These are phyloP conservation scores for Hypena proboscidalis DNA, from an alignment of 2,888 invertebrate species.

Conservation along the genomic window DNA sequence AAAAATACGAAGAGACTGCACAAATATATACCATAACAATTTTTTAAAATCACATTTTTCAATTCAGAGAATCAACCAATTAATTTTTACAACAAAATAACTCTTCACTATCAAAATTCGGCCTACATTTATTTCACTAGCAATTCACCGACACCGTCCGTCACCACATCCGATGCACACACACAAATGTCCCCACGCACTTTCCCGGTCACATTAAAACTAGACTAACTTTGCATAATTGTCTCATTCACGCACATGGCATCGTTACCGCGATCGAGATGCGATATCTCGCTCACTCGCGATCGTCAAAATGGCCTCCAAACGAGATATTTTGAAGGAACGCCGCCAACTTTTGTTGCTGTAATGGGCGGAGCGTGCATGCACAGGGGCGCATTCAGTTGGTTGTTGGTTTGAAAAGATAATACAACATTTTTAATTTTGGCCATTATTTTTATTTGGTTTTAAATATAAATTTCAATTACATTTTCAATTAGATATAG, in stretches of 20 bases:
- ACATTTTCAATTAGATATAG: too few species aligned
- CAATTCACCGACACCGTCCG: constrained; percentile 27
- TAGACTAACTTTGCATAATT: constrained; percentile 83
- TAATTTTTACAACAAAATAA: neutral
- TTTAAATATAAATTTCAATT: neutral
- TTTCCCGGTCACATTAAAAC: constrained; percentile 75
- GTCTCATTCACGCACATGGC: constrained; percentile 80
- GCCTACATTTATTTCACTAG: constrained; percentile 31
- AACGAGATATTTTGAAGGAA: constrained; percentile 86
- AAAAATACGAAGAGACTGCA: too few species aligned
- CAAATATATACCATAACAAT: too few species aligned
- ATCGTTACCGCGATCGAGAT: constrained; percentile 55
- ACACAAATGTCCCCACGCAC: constrained; percentile 64
- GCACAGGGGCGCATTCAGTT: constrained; percentile 68
- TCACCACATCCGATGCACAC: constrained; percentile 49
- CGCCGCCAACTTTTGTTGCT: constrained; percentile 83
- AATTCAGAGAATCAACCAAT: neutral
- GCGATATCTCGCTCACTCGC: constrained; percentile 72
- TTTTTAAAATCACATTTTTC: neutral
- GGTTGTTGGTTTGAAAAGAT: constrained; percentile 6
- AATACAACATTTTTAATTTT: too few species aligned
- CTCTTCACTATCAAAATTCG: constrained; percentile 7
- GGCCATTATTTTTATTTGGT: too few species aligned
- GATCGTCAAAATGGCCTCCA: constrained; percentile 85
- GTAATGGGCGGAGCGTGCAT: constrained; percentile 84